Conservation (phyloP, 2,113 vertebrate species). For the Monopterus albus region DNA sequence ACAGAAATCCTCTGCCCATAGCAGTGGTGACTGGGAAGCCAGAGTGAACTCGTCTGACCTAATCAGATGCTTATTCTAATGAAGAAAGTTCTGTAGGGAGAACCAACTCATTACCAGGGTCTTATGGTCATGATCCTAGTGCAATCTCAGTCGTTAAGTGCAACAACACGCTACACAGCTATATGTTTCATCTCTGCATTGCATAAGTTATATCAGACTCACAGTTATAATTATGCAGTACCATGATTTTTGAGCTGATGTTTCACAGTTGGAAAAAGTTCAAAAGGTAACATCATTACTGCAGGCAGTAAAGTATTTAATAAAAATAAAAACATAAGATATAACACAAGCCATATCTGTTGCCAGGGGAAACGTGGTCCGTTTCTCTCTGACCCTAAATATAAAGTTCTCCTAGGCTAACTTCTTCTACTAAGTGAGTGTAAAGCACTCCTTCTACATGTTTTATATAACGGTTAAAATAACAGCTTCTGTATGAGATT, state of each 20-base stretch:
- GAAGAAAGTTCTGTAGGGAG: neutral
- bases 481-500: neutral
- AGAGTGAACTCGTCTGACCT: conserved; percentile 8
- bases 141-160: neutral
- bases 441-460: neutral
- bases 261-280: no score
- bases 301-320: no score
- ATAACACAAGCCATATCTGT: no score
- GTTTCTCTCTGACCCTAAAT: no score
- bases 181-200: no score
- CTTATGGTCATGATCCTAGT: neutral
- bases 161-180: no score
- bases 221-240: no score
- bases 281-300: no score
- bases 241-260: no score
- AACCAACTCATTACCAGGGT: neutral
- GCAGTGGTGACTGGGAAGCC: neutral
- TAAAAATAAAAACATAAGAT: no score
- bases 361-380: no score
- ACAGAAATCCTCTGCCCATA: neutral
- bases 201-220: no score
- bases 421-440: neutral
- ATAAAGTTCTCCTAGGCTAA: neutral
- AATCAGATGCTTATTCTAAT: conserved; percentile 14
- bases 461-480: conserved; percentile 1